Evolutionary conservation across 2,888 invertebrate genomes (phyloP).

Genomic region (Leptinotarsa tumamoca): DNA sequence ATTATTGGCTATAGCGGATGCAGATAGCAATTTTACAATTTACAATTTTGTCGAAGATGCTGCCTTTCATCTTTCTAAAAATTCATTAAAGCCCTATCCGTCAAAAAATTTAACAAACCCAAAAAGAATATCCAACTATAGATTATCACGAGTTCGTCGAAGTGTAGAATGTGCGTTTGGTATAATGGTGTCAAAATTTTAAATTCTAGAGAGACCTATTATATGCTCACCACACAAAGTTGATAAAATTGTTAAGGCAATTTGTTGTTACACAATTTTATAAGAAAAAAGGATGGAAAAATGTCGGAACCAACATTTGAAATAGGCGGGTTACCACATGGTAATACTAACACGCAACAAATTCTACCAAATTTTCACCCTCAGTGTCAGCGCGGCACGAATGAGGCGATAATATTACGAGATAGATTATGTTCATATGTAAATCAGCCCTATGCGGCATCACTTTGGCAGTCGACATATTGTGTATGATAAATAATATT

Average conservation of each 20-base stretch:
- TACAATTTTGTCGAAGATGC: slow-evolving; percentile 15
- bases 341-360: background rate
- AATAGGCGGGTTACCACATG: background rate
- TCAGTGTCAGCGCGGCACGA: background rate
- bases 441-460: slow-evolving; percentile 5
- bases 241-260: slow-evolving; percentile 9
- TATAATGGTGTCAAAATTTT: slow-evolving; percentile 40
- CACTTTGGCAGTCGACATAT: background rate
- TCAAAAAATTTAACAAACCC: background rate
- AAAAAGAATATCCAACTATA: slow-evolving; percentile 16
- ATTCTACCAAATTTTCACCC: background rate
- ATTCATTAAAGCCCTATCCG: too few species aligned
- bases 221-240: background rate
- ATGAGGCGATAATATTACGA: background rate
- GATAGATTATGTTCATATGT: slow-evolving; percentile 7
- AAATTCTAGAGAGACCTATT: slow-evolving; percentile 31
- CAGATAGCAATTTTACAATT: slow-evolving; percentile 16
- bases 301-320: background rate
- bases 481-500: slow-evolving; percentile 2
- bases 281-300: background rate
- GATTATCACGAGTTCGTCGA: background rate
- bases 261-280: background rate
- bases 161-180: slow-evolving; percentile 21
- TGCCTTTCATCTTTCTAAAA: slow-evolving; percentile 14
- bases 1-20: slow-evolving; percentile 23